These are phyloP conservation scores for Burhinus oedicnemus DNA, from an alignment of 2,113 vertebrate species.

Conservation along the genomic window DNA sequence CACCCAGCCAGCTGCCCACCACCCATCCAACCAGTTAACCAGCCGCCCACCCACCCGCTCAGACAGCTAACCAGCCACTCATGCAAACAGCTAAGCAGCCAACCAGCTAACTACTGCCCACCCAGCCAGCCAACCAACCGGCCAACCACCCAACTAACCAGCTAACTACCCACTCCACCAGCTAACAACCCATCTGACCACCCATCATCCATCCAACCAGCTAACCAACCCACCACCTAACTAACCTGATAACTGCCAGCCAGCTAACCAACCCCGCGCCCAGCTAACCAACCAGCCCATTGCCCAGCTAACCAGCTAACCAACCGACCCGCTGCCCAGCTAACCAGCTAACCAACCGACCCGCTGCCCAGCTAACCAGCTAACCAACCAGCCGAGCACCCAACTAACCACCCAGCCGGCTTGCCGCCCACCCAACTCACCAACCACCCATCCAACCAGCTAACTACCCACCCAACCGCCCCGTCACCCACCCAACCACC, in stretches of 20 bases:
- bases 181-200: not conserved
- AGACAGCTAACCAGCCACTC: not conserved
- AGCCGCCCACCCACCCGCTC: too few relatives aligned
- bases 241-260: not conserved
- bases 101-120: not conserved
- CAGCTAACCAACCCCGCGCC: not conserved
- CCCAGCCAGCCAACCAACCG: not conserved
- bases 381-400: not conserved
- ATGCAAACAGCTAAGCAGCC: not conserved
- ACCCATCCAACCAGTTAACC: not conserved
- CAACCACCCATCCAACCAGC: not conserved
- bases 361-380: not conserved
- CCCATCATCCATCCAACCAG: not conserved
- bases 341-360: not conserved
- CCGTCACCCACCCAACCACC: too few relatives aligned
- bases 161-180: not conserved
- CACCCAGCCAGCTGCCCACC: too few relatives aligned
- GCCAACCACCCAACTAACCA: not conserved
- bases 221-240: not conserved
- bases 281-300: not conserved
- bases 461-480: not conserved
- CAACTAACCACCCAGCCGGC: too few relatives aligned
- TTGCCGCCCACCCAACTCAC: too few relatives aligned
- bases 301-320: not conserved
- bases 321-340: not conserved